Base-by-base conservation (phyloP, 2,113 vertebrate species). In the Ameiurus melas region DNA sequence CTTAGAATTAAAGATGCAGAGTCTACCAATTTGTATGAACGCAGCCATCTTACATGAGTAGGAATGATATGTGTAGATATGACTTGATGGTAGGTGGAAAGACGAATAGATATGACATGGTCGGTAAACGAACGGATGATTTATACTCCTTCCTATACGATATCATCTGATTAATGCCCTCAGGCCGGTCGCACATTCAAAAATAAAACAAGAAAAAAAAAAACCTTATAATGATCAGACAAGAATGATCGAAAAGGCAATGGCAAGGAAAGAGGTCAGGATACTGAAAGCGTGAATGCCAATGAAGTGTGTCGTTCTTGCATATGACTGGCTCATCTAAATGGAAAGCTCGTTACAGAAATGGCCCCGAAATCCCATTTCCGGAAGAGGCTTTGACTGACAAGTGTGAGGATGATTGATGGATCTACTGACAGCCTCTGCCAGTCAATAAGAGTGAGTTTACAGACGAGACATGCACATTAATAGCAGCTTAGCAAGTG, bases 401-500 rank as follows among this genome's bases (percentile, higher is more conserved):
- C 55, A 70, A 81, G 85, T 71, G 64, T 75, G 68, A 79, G 47
- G 58, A 75, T 83, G 55, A 90, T 81, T 87, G 75, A 75, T 85
- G 85, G 73, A 33, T 84, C 85, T 70, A 27, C 51, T 81, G 71
- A 79, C 60, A 84, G 85, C 39, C 57, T 60, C 55, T 64, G 79
- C 47, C 84, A 78, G 80, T 85, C n/a, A 78, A 81, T 81, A 81
- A 71, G 53, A 47, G 60, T 39, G 83, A 73, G 78, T 89, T 81
- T 88, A 86, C 87, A 86, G 87, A 86, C 55, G 51, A 71, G 84
- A 85, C 39, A 17, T 79, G 80, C 64, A 53, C 77, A 84, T 51
- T 78, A 66, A 84, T 77, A 86, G n/a, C 43, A 68, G 36, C 51
- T 20, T 57, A 66, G 66, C 51, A 51, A 85, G 51, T 60, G 62